These are phyloP conservation scores for Augiades crinisus DNA, from an alignment of 2,888 invertebrate genomes.

Conservation along the genomic window DNA sequence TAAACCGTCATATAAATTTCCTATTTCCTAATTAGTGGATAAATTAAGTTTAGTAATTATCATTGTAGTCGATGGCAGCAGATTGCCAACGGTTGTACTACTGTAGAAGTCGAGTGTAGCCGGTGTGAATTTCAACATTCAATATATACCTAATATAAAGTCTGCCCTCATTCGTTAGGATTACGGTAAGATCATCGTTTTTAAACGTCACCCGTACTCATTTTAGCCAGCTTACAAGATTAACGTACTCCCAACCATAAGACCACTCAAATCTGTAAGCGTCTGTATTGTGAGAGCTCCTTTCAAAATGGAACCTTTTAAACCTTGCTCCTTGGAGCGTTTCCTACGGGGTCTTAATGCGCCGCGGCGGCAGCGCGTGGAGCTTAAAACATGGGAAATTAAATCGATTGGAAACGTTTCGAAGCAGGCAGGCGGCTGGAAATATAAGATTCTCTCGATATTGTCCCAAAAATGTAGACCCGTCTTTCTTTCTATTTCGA, in stretches of 20 bases:
- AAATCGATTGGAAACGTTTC: constrained; percentile 36
- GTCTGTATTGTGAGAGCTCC: constrained; percentile 18
- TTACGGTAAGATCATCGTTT: constrained; percentile 26
- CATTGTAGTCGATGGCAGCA: too few species aligned
- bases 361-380: constrained; percentile 17
- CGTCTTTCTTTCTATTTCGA: constrained; percentile 9
- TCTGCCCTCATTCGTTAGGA: neutral
- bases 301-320: constrained; percentile 26
- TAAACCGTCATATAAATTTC: too few species aligned
- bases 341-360: constrained; percentile 12
- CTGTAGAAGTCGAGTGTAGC: too few species aligned
- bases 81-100: too few species aligned
- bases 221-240: constrained; percentile 27
- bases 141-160: too few species aligned
- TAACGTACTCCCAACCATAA: constrained; percentile 21
- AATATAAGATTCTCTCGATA: constrained; percentile 18
- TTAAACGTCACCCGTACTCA: constrained; percentile 26
- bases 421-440: constrained; percentile 1
- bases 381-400: constrained; percentile 30
- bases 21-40: too few species aligned
- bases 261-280: constrained; percentile 24
- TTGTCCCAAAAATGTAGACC: constrained; percentile 10
- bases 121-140: too few species aligned
- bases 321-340: constrained; percentile 17
- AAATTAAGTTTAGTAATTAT: too few species aligned